phyloP scores from a whole-genome alignment of 1,140 invertebrate species.

The Orius laevigatus region DNA sequence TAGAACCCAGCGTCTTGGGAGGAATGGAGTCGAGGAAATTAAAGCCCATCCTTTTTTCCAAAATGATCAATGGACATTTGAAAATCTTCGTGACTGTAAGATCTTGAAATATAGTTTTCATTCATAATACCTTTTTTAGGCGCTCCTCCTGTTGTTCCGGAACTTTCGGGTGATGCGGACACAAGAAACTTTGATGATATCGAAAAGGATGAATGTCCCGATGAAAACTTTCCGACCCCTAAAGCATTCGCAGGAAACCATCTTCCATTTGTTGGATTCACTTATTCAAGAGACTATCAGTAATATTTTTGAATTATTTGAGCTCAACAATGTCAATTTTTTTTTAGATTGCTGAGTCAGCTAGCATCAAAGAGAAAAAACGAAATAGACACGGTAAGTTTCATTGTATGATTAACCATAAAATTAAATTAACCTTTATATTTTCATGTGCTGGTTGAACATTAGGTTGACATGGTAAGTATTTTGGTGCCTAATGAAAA shows the following conservation, averaged over 20 bases:
- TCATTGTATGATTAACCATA: no score
- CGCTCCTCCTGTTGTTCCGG: conserved; percentile 91
- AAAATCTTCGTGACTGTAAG: conserved; percentile 75
- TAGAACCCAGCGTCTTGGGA: conserved; percentile 71
- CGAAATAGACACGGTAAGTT: conserved; percentile 16
- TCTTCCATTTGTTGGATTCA: conserved; percentile 96
- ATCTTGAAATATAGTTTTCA: conserved; percentile 11
- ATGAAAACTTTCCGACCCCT: conserved; percentile 85
- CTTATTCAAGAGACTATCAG: conserved; percentile 85
- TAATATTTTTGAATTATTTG: no score
- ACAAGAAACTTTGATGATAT: conserved; percentile 98
- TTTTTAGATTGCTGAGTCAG: conserved; percentile 18
- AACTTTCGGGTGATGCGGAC: conserved; percentile 88
- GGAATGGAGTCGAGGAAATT: conserved; percentile 89
- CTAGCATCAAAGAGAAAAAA: conserved; percentile 8
- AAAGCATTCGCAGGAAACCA: conserved; percentile 98
- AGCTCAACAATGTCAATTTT: no score
- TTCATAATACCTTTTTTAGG: conserved; percentile 27
- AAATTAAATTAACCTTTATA: no score
- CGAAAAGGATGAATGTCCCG: conserved; percentile 73
- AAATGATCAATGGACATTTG: conserved; percentile 96
- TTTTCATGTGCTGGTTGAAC: no score
- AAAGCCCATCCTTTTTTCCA: conserved; percentile 88
- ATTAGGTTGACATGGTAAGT: conserved; percentile 24
- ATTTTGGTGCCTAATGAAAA: no score